Evolutionary conservation across 2,113 vertebrate species (phyloP).

Genomic region (zebrafish (Danio rerio)): GRCz12tu NC_133184.1:32911501-32912000

Average conservation of each 20-base stretch:
- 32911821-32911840: slow-evolving; percentile 25
- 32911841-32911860: slow-evolving; percentile 13
- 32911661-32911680: slow-evolving; percentile 39
- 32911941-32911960: slow-evolving; percentile 33
- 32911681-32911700: slow-evolving; percentile 19
- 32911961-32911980: slow-evolving; percentile 25
- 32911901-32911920: slow-evolving; percentile 24
- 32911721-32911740: slow-evolving; percentile 56
- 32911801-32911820: slow-evolving; percentile 22
- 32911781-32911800: slow-evolving; percentile 48
- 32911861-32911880: slow-evolving; percentile 28
- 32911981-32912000: slow-evolving; percentile 39
- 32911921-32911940: slow-evolving; percentile 28
- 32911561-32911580: slow-evolving; percentile 1
- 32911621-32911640: slow-evolving; percentile 7
- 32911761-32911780: not conserved
- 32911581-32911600: not conserved
- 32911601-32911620: not conserved
- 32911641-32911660: slow-evolving; percentile 19
- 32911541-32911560: not conserved
- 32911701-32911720: slow-evolving; percentile 54
- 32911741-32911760: slow-evolving; percentile 5
- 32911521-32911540: not conserved
- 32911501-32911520: not conserved
- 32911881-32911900: slow-evolving; percentile 42